These are phyloP conservation scores for Molossus molossus DNA, from an alignment of 2,797 vertebrate genomes.

Conservation along the genomic window DNA sequence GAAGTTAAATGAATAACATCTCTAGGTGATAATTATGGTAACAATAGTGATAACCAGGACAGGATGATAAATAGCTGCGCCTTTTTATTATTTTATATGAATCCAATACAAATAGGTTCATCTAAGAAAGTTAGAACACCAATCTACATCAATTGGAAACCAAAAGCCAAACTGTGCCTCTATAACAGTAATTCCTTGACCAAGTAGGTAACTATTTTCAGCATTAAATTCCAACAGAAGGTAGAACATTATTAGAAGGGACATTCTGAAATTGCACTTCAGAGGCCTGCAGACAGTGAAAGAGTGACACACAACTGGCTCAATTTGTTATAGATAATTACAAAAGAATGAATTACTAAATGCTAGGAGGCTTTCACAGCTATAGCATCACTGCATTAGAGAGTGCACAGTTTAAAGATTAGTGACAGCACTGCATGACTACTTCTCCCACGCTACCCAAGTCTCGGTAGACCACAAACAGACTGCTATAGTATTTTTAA, in stretches of 20 bases:
- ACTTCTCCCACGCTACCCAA: background rate
- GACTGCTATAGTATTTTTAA: background rate
- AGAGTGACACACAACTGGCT: background rate
- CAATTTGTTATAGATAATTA: slow-evolving; percentile 15
- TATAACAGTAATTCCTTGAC: slow-evolving; percentile 3
- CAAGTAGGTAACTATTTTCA: background rate
- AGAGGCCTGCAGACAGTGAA: background rate
- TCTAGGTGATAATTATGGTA: background rate
- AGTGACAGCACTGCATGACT: background rate
- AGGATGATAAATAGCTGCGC: background rate
- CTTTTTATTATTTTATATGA: slow-evolving; percentile 35
- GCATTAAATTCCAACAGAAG: background rate
- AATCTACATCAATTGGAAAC: background rate
- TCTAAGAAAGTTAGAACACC: background rate
- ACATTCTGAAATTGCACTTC: slow-evolving; percentile 42
- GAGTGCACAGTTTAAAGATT: background rate
- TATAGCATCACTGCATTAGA: background rate
- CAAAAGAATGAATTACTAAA: slow-evolving; percentile 51
- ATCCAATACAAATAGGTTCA: background rate
- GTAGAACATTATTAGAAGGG: background rate
- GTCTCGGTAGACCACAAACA: background rate
- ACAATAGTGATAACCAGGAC: slow-evolving; percentile 1
- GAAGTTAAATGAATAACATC: slow-evolving; percentile 41
- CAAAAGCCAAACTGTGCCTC: background rate
- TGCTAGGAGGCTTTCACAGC: background rate